Percentiles rank a stretch among this genome's conserved stretches.
phyloP scores from a whole-genome alignment of 1,140 invertebrate species.

The Wiebesia pumilae region DNA sequence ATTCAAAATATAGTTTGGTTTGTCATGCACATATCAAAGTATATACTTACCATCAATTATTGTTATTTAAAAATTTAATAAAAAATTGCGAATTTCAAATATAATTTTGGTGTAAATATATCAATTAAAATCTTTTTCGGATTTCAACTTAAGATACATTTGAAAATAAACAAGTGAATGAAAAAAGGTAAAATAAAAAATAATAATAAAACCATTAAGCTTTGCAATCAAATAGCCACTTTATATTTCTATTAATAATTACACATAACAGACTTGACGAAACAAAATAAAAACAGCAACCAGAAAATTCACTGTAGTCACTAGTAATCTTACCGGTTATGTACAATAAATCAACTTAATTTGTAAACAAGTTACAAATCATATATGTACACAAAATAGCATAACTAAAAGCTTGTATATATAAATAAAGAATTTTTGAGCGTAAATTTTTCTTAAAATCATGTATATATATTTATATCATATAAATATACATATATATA shows the following conservation, averaged over 20 bases:
- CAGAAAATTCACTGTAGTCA: slow-evolving; percentile 49
- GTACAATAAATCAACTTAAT: slow-evolving; percentile 54
- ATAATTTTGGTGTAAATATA: too few relatives aligned
- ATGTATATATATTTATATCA: slow-evolving; percentile 48
- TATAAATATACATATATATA: slow-evolving; percentile 49
- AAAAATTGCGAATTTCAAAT: too few relatives aligned
- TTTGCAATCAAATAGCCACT: slow-evolving; percentile 51
- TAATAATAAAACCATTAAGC: slow-evolving; percentile 26
- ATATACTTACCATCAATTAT: too few relatives aligned
- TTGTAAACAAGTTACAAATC: slow-evolving; percentile 52
- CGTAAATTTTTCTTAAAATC: slow-evolving; percentile 33
- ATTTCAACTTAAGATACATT: too few relatives aligned
- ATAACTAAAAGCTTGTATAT: slow-evolving; percentile 50
- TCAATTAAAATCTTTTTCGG: too few relatives aligned
- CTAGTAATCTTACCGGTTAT: slow-evolving; percentile 54
- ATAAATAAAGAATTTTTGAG: slow-evolving; percentile 51
- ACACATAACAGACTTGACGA: slow-evolving; percentile 52
- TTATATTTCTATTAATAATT: slow-evolving; percentile 55
- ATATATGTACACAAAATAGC: slow-evolving; percentile 53
- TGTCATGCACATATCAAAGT: too few relatives aligned
- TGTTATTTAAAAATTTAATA: too few relatives aligned
- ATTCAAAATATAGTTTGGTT: too few relatives aligned
- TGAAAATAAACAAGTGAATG: neutral
- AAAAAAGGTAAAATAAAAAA: neutral
- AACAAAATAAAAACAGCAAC: slow-evolving; percentile 54